A percentile compares a stretch with the other conserved stretches of the same genome.
Evolutionary conservation across 1,140 invertebrate genomes (phyloP).

Genomic region (Pseudomyrmex pallidus): DNA sequence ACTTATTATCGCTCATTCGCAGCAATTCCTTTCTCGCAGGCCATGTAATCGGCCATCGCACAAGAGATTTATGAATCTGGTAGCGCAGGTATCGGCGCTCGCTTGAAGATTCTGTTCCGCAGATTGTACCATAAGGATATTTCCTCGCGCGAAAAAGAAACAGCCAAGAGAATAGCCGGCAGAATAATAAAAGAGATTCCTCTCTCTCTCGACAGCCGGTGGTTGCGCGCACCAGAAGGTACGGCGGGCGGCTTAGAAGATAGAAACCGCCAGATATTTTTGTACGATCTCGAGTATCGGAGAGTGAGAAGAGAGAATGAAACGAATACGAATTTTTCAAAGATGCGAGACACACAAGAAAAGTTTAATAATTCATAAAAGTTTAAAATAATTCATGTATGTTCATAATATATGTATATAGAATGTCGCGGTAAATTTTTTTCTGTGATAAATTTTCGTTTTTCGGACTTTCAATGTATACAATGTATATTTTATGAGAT

Average conservation of each 20-base stretch:
- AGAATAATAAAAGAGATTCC: conserved; percentile 39
- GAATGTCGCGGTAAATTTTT: too few relatives aligned
- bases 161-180: conserved; percentile 44
- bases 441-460: too few relatives aligned
- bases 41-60: conserved; percentile 49
- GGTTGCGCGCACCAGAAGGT: conserved; percentile 64
- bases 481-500: too few relatives aligned
- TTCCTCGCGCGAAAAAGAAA: conserved; percentile 29
- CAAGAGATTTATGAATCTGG: conserved; percentile 58
- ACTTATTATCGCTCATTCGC: conserved; percentile 47
- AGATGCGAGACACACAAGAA: conserved; percentile 15
- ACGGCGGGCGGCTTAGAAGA: conserved; percentile 18
- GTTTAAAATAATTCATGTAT: too few relatives aligned
- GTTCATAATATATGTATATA: too few relatives aligned
- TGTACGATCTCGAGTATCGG: neutral
- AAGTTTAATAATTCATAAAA: conserved; percentile 5
- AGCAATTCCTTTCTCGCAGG: conserved; percentile 10
- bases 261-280: conserved; percentile 37
- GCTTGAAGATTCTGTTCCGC: conserved; percentile 43
- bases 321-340: neutral
- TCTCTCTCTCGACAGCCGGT: conserved; percentile 48
- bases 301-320: neutral
- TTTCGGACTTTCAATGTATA: too few relatives aligned
- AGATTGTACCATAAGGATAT: conserved; percentile 68
- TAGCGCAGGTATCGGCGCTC: conserved; percentile 25